phyloP scores from a whole-genome alignment of 2,888 invertebrate species.

The Prosapia bicincta region DNA sequence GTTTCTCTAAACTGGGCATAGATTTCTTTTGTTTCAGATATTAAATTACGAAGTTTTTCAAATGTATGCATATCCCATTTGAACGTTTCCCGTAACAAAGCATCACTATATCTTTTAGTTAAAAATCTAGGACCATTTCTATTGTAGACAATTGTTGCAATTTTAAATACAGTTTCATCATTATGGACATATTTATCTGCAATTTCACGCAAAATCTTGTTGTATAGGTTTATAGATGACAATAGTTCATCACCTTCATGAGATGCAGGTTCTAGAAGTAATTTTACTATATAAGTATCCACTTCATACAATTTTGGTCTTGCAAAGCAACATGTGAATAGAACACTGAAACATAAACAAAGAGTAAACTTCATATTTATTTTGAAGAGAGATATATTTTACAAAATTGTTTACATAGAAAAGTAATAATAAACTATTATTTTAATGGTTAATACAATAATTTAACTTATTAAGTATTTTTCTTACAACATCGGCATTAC shows the following conservation, averaged over 20 bases:
- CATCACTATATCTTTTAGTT: slow-evolving; percentile 21
- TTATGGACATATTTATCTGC: slow-evolving; percentile 20
- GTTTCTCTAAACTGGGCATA: slow-evolving; percentile 18
- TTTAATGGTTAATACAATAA: background rate
- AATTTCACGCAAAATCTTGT: slow-evolving; percentile 21
- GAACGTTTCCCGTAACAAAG: slow-evolving; percentile 16
- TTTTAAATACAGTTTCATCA: slow-evolving; percentile 20
- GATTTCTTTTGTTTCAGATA: slow-evolving; percentile 19
- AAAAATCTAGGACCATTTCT: slow-evolving; percentile 18
- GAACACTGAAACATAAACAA: background rate
- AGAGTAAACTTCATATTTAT: background rate
- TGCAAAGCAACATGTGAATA: background rate
- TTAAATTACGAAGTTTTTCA: slow-evolving; percentile 9
- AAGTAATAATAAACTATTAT: background rate
- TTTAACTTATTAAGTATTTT: background rate
- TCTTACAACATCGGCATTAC: background rate
- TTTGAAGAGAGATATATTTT: background rate
- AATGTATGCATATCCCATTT: slow-evolving; percentile 14
- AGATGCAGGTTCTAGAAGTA: slow-evolving; percentile 18
- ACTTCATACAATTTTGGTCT: background rate
- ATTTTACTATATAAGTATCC: slow-evolving; percentile 19
- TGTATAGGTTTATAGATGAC: slow-evolving; percentile 16
- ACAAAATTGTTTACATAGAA: background rate
- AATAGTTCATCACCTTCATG: slow-evolving; percentile 18
- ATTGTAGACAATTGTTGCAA: slow-evolving; percentile 23